Evolutionary conservation across 35 echinoderm and acorn worm genomes (phyloP).

Genomic region (Patiria miniata): DNA sequence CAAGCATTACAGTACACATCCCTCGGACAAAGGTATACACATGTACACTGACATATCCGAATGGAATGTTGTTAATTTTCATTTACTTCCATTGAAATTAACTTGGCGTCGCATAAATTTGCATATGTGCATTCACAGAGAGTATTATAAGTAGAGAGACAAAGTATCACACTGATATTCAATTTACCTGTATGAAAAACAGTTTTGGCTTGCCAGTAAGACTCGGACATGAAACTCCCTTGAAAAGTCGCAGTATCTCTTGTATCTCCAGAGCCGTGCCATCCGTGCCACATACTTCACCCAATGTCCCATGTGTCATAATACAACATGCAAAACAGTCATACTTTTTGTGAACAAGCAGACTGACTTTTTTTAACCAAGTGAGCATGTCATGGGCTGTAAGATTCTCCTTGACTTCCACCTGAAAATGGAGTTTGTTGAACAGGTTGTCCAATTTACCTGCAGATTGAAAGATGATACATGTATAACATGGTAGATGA

Average conservation of each 20-base stretch:
- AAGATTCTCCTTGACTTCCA: not conserved
- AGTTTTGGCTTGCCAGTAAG: constrained; percentile 51
- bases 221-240: not conserved
- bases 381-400: not conserved
- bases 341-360: not conserved
- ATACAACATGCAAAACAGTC: constrained; percentile 65
- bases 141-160: too few relatives aligned
- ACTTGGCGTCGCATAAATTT: too few relatives aligned
- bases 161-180: not conserved
- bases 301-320: constrained; percentile 30
- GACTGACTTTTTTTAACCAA: constrained; percentile 7
- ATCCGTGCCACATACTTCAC: constrained; percentile 28
- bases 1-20: too few relatives aligned
- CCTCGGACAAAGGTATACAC: too few relatives aligned
- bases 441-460: constrained; percentile 11
- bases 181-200: constrained; percentile 58
- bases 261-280: not conserved
- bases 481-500: too few relatives aligned
- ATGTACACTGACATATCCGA: too few relatives aligned
- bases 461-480: not conserved
- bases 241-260: not conserved
- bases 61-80: too few relatives aligned
- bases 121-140: too few relatives aligned
- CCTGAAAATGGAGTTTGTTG: constrained; percentile 26
- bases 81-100: too few relatives aligned